Conservation (phyloP, 2,888 invertebrate species). For the Cantharis rufa region DNA sequence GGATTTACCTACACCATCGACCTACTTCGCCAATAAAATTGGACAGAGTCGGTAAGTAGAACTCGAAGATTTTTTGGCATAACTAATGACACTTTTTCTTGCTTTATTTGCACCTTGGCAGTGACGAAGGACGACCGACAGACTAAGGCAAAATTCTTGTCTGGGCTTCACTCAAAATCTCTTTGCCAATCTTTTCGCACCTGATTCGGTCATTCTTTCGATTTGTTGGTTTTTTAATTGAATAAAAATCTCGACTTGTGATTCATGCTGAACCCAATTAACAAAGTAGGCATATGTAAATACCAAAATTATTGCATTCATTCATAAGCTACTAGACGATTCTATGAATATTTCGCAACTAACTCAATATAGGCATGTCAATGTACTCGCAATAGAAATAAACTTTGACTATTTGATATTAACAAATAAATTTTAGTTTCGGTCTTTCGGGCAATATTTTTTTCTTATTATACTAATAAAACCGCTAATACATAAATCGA, state of each 20-base stretch:
- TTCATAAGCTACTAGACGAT: conserved; percentile 23
- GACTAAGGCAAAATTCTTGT: background rate
- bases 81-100: conserved; percentile 7
- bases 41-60: conserved; percentile 31
- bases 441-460: conserved; percentile 17
- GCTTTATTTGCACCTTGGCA: conserved; percentile 27
- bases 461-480: conserved; percentile 21
- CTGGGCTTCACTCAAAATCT: background rate
- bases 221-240: background rate
- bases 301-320: conserved; percentile 21
- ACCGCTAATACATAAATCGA: conserved; percentile 16
- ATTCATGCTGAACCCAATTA: conserved; percentile 25
- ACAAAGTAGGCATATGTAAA: conserved; percentile 26
- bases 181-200: background rate
- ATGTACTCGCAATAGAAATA: conserved; percentile 25
- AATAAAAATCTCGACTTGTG: conserved; percentile 11
- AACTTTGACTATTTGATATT: conserved; percentile 24
- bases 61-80: background rate
- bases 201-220: background rate
- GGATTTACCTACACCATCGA: conserved; percentile 46
- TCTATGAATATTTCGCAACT: conserved; percentile 25
- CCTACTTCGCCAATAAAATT: conserved; percentile 40
- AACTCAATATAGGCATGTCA: conserved; percentile 26
- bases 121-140: conserved; percentile 23
- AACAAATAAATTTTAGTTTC: conserved; percentile 5